Evolutionary conservation across 1,140 invertebrate species (phyloP).

Genomic region (Megalopta genalis): DNA sequence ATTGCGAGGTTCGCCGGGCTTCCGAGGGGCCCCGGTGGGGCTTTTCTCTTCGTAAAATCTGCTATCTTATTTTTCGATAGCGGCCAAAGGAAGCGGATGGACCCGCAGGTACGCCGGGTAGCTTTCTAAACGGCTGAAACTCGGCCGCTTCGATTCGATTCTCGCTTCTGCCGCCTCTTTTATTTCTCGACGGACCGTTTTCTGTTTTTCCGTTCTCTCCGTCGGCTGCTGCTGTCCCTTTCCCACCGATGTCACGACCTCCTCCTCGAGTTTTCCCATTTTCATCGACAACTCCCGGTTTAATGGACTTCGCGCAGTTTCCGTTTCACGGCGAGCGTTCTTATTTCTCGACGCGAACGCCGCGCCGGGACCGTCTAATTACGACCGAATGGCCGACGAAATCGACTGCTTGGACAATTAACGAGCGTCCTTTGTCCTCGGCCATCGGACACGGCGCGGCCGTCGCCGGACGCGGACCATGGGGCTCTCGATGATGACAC

Average conservation of each 20-base stretch:
- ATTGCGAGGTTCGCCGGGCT: conserved; percentile 34
- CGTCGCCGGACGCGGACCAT: conserved; percentile 34
- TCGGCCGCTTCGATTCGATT: not conserved
- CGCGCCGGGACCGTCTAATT: conserved; percentile 9
- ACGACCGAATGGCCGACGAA: not conserved
- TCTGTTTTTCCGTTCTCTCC: not conserved
- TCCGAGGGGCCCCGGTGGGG: conserved; percentile 22
- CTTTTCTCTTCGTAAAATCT: conserved; percentile 71
- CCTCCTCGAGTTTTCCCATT: conserved; percentile 2
- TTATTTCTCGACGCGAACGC: not conserved
- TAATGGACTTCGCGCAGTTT: not conserved
- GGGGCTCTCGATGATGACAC: conserved; percentile 59
- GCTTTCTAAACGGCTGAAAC: conserved; percentile 73
- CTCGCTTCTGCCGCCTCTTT: not conserved
- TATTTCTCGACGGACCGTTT: not conserved
- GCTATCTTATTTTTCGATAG: conserved; percentile 60
- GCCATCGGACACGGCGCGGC: conserved; percentile 48
- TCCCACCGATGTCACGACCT: not conserved
- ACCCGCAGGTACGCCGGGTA: conserved; percentile 57
- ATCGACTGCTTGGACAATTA: conserved; percentile 39
- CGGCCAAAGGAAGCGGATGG: conserved; percentile 29
- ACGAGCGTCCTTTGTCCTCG: conserved; percentile 33
- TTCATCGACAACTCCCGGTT: not conserved
- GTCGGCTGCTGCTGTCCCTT: not conserved
- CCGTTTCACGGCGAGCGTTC: too few species aligned